phyloP scores from a whole-genome alignment of 2,888 invertebrate genomes.

The Cephonodes hylas region DNA sequence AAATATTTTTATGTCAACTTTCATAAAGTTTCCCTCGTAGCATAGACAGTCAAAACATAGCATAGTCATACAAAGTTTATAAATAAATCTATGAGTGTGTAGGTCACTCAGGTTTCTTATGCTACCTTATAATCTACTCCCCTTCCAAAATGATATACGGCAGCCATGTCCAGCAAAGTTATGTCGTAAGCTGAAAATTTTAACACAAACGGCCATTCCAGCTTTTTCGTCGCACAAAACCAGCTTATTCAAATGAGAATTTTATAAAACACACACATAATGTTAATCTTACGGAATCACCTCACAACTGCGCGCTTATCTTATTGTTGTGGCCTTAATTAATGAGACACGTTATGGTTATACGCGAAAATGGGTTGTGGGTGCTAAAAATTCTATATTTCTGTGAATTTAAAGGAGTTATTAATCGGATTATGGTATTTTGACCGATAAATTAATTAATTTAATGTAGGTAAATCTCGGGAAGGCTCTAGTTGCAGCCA shows the following conservation, averaged over 20 bases:
- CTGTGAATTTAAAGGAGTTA: too few relatives aligned
- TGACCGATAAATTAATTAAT: too few relatives aligned
- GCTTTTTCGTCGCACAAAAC: conserved; percentile 19
- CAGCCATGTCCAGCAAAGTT: conserved; percentile 15
- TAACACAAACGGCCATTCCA: conserved; percentile 21
- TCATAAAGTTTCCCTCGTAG: too few relatives aligned
- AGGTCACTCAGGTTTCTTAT: too few relatives aligned
- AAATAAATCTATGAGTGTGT: too few relatives aligned
- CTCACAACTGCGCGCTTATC: too few relatives aligned
- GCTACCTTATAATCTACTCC: not conserved
- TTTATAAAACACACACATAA: not conserved
- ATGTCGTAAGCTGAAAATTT: conserved; percentile 28
- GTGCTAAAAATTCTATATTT: not conserved
- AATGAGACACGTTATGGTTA: not conserved
- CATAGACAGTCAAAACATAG: too few relatives aligned
- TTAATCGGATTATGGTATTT: too few relatives aligned
- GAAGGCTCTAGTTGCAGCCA: too few relatives aligned
- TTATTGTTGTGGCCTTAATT: not conserved
- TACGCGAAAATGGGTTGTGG: not conserved
- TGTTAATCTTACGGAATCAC: not conserved
- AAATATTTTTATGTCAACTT: too few relatives aligned
- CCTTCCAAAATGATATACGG: conserved; percentile 21
- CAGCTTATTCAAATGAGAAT: conserved; percentile 17
- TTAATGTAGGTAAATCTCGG: too few relatives aligned
- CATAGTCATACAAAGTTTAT: too few relatives aligned